These are phyloP conservation scores for Cordylochernes scorpioides DNA, from an alignment of 2,888 invertebrate genomes.

Conservation along the genomic window DNA sequence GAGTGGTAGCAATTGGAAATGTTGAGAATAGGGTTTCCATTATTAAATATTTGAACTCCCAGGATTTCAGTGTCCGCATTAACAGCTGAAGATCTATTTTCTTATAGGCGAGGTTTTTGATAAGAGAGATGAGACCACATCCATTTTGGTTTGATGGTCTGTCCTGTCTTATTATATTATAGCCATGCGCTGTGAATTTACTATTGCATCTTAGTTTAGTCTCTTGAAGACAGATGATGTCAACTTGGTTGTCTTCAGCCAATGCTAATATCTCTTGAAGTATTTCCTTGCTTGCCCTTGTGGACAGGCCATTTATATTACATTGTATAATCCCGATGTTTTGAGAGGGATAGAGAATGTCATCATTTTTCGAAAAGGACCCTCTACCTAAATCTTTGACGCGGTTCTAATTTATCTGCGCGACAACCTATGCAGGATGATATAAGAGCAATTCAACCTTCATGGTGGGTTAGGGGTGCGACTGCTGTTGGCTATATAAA, in stretches of 20 bases:
- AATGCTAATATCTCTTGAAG: slow-evolving; percentile 1
- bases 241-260: not conserved
- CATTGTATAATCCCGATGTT: slow-evolving; percentile 2
- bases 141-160: not conserved
- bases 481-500: too few relatives aligned
- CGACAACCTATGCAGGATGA: too few relatives aligned
- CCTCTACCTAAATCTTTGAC: too few relatives aligned
- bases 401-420: too few relatives aligned
- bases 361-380: too few relatives aligned
- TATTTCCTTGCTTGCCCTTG: not conserved
- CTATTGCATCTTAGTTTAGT: not conserved
- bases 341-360: too few relatives aligned
- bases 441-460: too few relatives aligned
- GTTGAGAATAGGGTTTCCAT: not conserved
- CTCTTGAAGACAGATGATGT: slow-evolving; percentile 1
- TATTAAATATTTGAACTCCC: not conserved
- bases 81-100: not conserved
- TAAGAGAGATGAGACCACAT: not conserved
- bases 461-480: too few relatives aligned
- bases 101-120: not conserved
- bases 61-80: not conserved
- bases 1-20: slow-evolving; percentile 1
- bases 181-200: not conserved
- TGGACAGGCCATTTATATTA: slow-evolving; percentile 1
- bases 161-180: not conserved